Conservation (phyloP, 2,797 vertebrate species). For the Danio choprae region DNA sequence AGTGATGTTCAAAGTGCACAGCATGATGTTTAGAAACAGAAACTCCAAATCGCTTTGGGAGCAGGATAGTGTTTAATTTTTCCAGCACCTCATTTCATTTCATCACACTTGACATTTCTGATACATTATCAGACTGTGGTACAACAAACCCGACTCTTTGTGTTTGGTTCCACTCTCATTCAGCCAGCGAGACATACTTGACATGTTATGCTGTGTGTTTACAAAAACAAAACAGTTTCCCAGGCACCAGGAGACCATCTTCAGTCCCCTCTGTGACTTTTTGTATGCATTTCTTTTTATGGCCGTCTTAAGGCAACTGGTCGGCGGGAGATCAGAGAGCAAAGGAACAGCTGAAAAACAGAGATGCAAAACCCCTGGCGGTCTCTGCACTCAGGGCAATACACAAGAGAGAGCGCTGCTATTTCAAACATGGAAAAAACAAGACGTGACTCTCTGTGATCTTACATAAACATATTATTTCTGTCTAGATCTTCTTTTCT, state of each 20-base stretch:
- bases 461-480: constrained; percentile 31
- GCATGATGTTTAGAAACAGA: not conserved
- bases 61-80: constrained; percentile 4
- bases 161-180: not conserved
- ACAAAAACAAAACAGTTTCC: constrained; percentile 19
- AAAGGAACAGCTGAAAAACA: constrained; percentile 58
- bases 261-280: not conserved
- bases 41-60: not conserved
- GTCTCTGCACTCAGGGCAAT: constrained; percentile 23
- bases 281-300: constrained; percentile 50
- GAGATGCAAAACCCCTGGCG: constrained; percentile 38
- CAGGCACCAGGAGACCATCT: constrained; percentile 4
- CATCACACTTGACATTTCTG: constrained; percentile 24
- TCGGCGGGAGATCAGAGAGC: constrained; percentile 43
- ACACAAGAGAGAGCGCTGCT: constrained; percentile 25
- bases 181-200: not conserved
- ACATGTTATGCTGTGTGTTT: not conserved
- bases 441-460: constrained; percentile 19
- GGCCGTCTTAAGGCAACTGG: constrained; percentile 64
- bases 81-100: not conserved
- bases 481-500: not conserved
- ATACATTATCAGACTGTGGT: not conserved
- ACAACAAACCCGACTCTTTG: not conserved
- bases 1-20: not conserved
- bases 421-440: constrained; percentile 8